Evolutionary conservation across 2,888 invertebrate genomes (phyloP), one percentile per base, ranked within the genome.

Genomic region (Synanthedon tipuliformis): DNA sequence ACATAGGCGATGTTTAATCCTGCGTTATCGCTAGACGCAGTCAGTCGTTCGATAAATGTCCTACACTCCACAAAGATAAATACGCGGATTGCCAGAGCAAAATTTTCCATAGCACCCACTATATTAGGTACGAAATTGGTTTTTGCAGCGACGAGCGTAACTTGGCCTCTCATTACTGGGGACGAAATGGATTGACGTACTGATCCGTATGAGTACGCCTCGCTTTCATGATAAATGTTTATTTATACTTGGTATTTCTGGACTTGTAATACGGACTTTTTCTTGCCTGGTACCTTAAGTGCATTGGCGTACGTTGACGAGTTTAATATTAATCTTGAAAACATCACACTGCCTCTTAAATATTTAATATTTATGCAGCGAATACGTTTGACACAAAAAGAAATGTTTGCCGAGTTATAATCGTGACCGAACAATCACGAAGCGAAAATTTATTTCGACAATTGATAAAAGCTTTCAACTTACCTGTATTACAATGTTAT

Each of bases 391-490:
- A 54, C 52, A 51, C 53, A 54, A 59, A 45, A 61, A 59, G 50
- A 57, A 60, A 58, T 60, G 59, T 66, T 66, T 65, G 68, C 71
- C 66, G 60, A 60, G 23, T 53, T 58, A 56, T 63, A 62, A 61
- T 75, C 78, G 78, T 78, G 78, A 77, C 72, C 58, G 54, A 60
- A 61, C 63, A 61, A 66, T 68, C 77, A 76, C 75, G 74, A 75
- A 59, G 62, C 61, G 59, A 67, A 69, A 68, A 73, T 77, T 66
- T 72, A 73, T 75, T 73, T 71, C 57, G 61, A 65, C 66, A 64
- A 69, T 69, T 69, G 65, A 71, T 72, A 67, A 74, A 75, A 74
- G 65, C 66, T 65, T 63, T 65, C 58, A 57, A 64, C 62, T 69
- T 65, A 66, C 67, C 56, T 57, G 57, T 56, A 51, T 59, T 56